These are phyloP conservation scores for Lepas anatifera DNA, from an alignment of 2,888 invertebrate genomes.

Conservation along the genomic window DNA sequence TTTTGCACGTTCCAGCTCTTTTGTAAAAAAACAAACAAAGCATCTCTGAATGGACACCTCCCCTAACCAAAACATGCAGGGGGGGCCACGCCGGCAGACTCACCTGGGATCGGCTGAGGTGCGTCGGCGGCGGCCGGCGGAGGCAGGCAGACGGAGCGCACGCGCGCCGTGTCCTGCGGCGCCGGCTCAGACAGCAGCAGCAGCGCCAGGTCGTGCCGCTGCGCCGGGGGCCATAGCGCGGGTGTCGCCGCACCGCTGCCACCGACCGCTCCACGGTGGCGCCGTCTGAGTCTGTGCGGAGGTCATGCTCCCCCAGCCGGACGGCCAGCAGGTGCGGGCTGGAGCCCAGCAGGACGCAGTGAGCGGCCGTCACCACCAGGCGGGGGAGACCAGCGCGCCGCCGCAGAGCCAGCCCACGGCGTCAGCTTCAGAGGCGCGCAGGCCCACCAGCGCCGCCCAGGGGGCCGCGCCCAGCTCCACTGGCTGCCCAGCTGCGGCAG, in stretches of 20 bases:
- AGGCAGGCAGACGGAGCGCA: neutral
- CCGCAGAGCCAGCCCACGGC: neutral
- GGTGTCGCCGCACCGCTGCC: neutral
- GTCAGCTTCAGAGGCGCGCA: neutral
- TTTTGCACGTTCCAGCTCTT: too few species aligned
- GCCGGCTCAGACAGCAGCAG: neutral
- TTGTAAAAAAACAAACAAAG: too few species aligned
- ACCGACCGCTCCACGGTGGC: conserved; percentile 31
- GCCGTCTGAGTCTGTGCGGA: conserved; percentile 48
- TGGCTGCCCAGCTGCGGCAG: neutral
- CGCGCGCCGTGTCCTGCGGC: neutral
- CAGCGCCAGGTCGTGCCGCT: conserved; percentile 1
- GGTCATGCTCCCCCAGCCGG: conserved; percentile 63
- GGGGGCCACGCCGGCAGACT: too few species aligned
- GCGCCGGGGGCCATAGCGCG: neutral
- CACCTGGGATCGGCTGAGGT: too few species aligned
- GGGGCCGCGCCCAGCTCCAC: neutral
- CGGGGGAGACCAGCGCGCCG: neutral
- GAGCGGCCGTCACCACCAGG: neutral
- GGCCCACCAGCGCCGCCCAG: conserved; percentile 4
- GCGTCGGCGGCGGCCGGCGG: neutral
- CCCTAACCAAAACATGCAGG: too few species aligned
- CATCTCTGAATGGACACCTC: too few species aligned
- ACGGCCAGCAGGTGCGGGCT: conserved; percentile 32
- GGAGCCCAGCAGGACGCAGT: neutral